A percentile compares a stretch with the other conserved stretches of the same genome.
Conservation (phyloP, 2,113 vertebrate species). For the Phrynosoma platyrhinos region DNA sequence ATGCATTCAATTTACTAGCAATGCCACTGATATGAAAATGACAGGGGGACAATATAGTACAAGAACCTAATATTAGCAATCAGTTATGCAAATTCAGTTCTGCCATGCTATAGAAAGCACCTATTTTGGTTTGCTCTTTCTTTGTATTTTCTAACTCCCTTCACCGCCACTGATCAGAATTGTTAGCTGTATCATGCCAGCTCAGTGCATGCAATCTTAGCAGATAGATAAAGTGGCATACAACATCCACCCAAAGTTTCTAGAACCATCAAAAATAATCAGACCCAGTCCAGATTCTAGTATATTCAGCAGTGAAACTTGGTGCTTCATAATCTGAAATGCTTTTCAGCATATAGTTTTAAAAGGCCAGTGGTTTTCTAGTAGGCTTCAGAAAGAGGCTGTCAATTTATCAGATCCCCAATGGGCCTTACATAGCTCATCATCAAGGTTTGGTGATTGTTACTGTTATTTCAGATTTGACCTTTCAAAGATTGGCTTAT, state of each 20-base stretch:
- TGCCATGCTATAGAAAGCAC: not conserved
- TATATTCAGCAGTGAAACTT: not conserved
- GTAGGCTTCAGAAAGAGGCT: not conserved
- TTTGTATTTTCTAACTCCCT: not conserved
- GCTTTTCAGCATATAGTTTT: not conserved
- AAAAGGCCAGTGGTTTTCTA: not conserved
- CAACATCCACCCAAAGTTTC: not conserved
- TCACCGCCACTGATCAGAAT: not conserved
- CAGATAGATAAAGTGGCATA: not conserved
- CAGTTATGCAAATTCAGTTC: not conserved
- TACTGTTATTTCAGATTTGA: not conserved
- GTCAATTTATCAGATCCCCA: not conserved
- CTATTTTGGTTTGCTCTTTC: not conserved
- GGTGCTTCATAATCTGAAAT: not conserved
- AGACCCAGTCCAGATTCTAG: not conserved
- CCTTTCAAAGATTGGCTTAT: not conserved
- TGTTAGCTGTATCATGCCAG: not conserved
- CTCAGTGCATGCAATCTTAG: not conserved
- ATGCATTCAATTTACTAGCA: not conserved
- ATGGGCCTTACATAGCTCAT: not conserved
- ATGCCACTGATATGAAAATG: not conserved
- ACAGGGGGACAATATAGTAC: not conserved
- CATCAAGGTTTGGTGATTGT: not conserved
- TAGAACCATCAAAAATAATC: not conserved
- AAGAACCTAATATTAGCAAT: not conserved